Evolutionary conservation across 2,888 invertebrate genomes (phyloP).

Genomic region (Panopea generosa): DNA sequence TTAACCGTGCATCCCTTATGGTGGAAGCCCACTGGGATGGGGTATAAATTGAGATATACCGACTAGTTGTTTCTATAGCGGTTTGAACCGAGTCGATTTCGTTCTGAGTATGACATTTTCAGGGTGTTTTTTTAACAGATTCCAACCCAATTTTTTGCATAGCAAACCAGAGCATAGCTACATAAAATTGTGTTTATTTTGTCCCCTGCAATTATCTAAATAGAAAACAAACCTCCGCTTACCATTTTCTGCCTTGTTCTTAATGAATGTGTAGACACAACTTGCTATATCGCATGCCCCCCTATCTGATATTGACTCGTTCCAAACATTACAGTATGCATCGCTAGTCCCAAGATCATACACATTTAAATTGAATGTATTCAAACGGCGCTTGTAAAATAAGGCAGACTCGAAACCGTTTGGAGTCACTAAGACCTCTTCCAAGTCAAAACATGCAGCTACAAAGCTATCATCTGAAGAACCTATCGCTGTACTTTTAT

Average conservation of each 20-base stretch:
- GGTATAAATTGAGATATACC: no score
- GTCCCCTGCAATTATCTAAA: no score
- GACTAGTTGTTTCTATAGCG: no score
- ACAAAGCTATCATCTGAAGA: conserved; percentile 4
- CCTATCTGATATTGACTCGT: conserved; percentile 36
- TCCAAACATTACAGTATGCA: conserved; percentile 39
- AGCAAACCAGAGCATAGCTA: conserved; percentile 41
- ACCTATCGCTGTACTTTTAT: conserved; percentile 24
- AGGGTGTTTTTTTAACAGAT: no score
- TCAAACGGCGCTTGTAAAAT: conserved; percentile 37
- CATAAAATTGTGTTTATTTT: conserved; percentile 13
- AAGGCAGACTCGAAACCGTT: conserved; percentile 41
- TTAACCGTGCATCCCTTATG: no score
- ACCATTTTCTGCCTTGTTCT: conserved; percentile 18
- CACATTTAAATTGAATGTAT: conserved; percentile 40
- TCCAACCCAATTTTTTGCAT: conserved; percentile 28
- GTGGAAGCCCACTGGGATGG: no score
- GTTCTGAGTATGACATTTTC: no score
- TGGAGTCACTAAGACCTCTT: conserved; percentile 46
- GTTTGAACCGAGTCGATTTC: no score
- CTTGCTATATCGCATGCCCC: conserved; percentile 46
- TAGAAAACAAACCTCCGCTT: conserved; percentile 22
- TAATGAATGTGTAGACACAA: conserved; percentile 36
- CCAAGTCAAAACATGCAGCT: conserved; percentile 43
- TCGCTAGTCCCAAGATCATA: conserved; percentile 35